phyloP scores from a whole-genome alignment of 2,113 vertebrate genomes.

The Lucifuga dentata region DNA sequence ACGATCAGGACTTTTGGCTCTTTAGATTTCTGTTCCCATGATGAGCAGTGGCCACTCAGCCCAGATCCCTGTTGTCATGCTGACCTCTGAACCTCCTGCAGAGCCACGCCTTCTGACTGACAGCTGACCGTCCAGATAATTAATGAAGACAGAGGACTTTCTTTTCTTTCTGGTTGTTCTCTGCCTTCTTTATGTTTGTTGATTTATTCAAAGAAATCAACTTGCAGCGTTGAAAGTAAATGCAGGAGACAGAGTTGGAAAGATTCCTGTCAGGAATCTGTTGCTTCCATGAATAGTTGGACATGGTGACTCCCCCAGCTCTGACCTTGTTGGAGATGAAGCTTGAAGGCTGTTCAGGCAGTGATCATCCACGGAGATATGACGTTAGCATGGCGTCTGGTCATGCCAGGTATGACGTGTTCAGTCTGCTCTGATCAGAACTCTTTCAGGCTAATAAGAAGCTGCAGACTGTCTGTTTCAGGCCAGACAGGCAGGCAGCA shows the following conservation, averaged over 20 bases:
- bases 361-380: neutral
- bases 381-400: neutral
- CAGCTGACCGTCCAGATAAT: constrained; percentile 7
- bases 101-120: constrained; percentile 3
- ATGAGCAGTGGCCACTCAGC: neutral
- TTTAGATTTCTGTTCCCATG: constrained; percentile 23
- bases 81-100: neutral
- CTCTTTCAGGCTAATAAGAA: neutral
- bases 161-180: constrained; percentile 3
- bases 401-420: neutral
- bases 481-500: constrained; percentile 7
- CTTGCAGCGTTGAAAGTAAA: constrained; percentile 14
- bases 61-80: neutral
- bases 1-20: constrained; percentile 28
- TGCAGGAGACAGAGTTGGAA: constrained; percentile 1
- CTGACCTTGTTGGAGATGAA: neutral
- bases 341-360: constrained; percentile 4
- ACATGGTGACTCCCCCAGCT: neutral
- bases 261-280: constrained; percentile 6
- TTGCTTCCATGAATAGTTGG: neutral
- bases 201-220: constrained; percentile 25
- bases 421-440: too few relatives aligned
- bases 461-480: neutral
- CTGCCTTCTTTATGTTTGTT: neutral
- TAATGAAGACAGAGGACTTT: neutral